phyloP scores from a whole-genome alignment of 2,113 vertebrate species.

The Coptodon rendalli region DNA sequence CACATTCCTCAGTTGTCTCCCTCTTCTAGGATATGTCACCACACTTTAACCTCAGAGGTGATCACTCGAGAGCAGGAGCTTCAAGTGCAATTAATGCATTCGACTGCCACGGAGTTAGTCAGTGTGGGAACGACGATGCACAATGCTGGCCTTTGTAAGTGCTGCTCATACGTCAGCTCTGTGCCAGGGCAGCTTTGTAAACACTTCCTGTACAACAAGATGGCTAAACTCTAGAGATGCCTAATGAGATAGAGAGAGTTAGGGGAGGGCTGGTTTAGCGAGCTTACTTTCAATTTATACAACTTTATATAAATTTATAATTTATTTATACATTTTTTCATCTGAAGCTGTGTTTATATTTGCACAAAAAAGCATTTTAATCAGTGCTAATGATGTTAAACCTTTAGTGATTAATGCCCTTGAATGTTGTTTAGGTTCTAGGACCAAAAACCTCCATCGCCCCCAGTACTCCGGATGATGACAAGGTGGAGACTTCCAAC shows the following conservation, averaged over 20 bases:
- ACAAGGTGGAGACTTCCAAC: constrained; percentile 57
- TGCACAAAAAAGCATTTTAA: neutral
- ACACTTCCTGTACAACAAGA: neutral
- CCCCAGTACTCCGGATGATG: constrained; percentile 58
- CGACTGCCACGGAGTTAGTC: neutral
- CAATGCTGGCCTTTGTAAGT: neutral
- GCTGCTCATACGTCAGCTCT: neutral
- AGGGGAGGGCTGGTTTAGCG: neutral
- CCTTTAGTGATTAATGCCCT: neutral
- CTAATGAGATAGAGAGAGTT: neutral
- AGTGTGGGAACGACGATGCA: constrained; percentile 24
- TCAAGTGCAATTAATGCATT: neutral
- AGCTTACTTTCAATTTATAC: neutral
- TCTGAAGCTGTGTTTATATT: neutral
- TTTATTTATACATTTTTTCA: neutral
- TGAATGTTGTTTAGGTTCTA: constrained; percentile 54
- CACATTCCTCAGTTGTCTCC: neutral
- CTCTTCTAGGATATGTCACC: neutral
- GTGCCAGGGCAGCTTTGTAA: neutral
- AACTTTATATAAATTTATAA: no score
- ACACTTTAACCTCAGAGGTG: neutral
- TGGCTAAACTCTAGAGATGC: neutral
- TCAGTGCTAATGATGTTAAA: neutral
- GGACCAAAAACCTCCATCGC: constrained; percentile 62
- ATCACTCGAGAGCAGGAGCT: neutral